phyloP scores from a whole-genome alignment of 53 echinoderm and acorn worm genomes.

The Echinometra lucunter region DNA sequence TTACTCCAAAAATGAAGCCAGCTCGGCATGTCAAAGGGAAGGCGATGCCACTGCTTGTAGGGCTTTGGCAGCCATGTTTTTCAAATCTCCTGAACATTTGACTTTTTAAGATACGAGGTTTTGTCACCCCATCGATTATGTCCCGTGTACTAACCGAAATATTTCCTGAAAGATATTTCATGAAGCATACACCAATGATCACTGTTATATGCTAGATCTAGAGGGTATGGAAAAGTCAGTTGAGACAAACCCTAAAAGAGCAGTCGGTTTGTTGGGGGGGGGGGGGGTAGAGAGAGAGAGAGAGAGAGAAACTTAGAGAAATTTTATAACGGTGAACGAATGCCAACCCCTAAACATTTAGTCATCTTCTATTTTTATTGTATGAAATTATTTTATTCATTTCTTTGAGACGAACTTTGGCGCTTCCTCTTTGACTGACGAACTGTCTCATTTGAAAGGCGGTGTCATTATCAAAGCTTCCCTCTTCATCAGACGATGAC shows the following conservation, averaged over 20 bases:
- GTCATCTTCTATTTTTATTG: too few species aligned
- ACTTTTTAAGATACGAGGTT: too few species aligned
- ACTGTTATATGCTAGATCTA: neutral
- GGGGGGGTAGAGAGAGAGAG: neutral
- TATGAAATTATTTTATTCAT: neutral
- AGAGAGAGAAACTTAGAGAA: neutral
- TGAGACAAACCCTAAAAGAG: neutral
- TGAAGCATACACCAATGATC: neutral
- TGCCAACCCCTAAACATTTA: too few species aligned
- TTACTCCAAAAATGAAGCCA: too few species aligned
- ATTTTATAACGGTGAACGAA: too few species aligned
- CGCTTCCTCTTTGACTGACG: neutral
- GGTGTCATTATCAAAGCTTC: constrained; percentile 24
- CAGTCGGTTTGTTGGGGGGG: neutral
- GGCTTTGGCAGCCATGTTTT: too few species aligned
- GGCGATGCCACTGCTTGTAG: too few species aligned
- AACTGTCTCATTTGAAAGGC: constrained; percentile 45
- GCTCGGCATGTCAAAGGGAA: too few species aligned
- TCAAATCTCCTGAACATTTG: too few species aligned
- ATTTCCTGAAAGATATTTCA: neutral
- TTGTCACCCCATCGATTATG: too few species aligned
- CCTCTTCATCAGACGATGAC: constrained; percentile 24
- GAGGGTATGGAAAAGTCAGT: neutral
- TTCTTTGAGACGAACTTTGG: constrained; percentile 2
- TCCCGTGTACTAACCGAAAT: neutral